These are phyloP conservation scores for Corynorhinus townsendii DNA, from an alignment of 2,113 vertebrate species.

Conservation along the genomic window DNA sequence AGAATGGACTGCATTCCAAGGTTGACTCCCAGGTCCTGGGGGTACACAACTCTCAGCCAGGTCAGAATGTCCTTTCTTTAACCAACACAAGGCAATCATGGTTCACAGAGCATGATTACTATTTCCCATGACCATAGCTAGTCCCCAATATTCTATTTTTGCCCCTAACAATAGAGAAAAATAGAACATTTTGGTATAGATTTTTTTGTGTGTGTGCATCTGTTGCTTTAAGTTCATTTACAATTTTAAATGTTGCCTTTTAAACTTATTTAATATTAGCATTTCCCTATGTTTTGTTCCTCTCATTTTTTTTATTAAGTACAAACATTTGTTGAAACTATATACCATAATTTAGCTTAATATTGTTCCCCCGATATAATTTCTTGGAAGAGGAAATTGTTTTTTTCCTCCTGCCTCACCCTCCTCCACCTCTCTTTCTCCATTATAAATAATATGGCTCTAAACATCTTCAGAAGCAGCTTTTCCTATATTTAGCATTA, in stretches of 20 bases:
- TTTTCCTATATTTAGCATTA: neutral
- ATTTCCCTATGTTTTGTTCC: neutral
- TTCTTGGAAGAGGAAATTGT: neutral
- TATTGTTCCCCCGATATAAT: neutral
- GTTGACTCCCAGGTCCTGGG: no score
- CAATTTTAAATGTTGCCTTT: neutral
- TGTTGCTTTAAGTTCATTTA: constrained; percentile 8
- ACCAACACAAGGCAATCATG: no score
- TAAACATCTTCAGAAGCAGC: neutral
- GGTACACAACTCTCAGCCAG: no score
- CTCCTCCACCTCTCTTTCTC: neutral
- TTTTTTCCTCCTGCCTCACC: neutral
- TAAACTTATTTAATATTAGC: neutral
- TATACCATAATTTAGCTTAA: neutral
- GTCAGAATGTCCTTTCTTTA: no score
- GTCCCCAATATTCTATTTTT: no score
- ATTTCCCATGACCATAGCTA: no score
- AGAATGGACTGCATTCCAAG: no score
- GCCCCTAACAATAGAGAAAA: neutral
- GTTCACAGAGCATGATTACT: no score
- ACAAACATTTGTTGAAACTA: neutral
- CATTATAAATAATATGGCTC: neutral
- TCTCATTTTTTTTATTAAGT: neutral
- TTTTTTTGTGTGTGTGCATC: neutral
- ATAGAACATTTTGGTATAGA: neutral